Percentiles rank a stretch among this genome's conserved stretches.
Evolutionary conservation across 2,113 vertebrate species (phyloP).

Genomic region (Hippocampus mohnikei): DNA sequence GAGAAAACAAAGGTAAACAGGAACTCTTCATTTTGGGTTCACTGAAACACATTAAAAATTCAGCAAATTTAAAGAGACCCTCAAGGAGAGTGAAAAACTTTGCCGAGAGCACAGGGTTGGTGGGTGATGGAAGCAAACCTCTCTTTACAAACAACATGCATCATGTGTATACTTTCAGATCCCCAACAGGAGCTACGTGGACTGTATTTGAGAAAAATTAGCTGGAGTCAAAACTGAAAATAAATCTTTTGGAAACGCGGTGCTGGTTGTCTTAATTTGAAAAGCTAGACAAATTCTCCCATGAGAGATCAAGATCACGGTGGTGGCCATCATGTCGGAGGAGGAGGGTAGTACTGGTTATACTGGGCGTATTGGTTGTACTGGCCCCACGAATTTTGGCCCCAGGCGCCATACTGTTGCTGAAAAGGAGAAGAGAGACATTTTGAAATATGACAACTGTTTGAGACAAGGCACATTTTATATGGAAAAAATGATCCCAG

Average conservation of each 20-base stretch:
- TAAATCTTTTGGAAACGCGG: conserved; percentile 4
- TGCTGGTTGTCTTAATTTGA: conserved; percentile 11
- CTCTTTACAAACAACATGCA: conserved; percentile 60
- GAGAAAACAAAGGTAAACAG: conserved; percentile 62
- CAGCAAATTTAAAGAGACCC: conserved; percentile 38
- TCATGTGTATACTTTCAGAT: conserved; percentile 16
- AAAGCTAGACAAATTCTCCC: conserved; percentile 22
- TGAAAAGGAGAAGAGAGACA: conserved; percentile 16
- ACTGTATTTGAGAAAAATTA: conserved; percentile 21
- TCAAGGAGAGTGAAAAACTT: conserved; percentile 27
- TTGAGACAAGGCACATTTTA: background rate
- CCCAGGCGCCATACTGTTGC: conserved; percentile 84
- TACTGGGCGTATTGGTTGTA: conserved; percentile 78
- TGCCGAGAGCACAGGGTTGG: conserved; percentile 35
- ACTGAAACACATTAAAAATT: conserved; percentile 63
- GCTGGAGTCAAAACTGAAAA: conserved; percentile 23
- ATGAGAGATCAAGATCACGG: conserved; percentile 36
- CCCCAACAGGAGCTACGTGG: conserved; percentile 31
- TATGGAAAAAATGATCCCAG: too few relatives aligned
- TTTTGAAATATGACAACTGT: background rate
- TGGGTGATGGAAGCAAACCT: conserved; percentile 20
- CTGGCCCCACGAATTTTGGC: conserved; percentile 88
- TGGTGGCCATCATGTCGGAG: conserved; percentile 81
- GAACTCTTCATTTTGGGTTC: conserved; percentile 51
- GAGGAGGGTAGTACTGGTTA: conserved; percentile 94